Conservation (phyloP, 35 echinoderm and acorn worm species). For the Ptychodera flava region DNA sequence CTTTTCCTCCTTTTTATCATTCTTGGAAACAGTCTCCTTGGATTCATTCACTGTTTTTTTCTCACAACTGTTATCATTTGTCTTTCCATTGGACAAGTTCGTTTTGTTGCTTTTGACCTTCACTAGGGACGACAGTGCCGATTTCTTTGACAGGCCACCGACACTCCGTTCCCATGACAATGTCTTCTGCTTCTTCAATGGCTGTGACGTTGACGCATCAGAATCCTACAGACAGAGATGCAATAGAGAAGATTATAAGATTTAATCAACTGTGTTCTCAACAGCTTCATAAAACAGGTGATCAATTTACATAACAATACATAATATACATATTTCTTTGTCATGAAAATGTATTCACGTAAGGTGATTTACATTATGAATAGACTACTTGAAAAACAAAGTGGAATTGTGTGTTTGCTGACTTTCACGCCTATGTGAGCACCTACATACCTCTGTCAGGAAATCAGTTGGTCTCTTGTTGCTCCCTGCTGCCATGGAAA, state of each 20-base stretch:
- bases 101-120: not conserved
- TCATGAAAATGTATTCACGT: too few species aligned
- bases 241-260: too few species aligned
- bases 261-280: too few species aligned
- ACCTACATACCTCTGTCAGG: slow-evolving; percentile 62
- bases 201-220: not conserved
- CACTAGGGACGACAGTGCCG: not conserved
- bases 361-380: too few species aligned
- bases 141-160: not conserved
- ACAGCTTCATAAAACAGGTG: too few species aligned
- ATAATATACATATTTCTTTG: too few species aligned
- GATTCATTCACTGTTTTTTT: not conserved
- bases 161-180: not conserved
- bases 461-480: slow-evolving; percentile 66
- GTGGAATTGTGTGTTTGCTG: too few species aligned
- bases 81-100: not conserved
- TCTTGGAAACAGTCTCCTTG: not conserved
- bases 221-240: not conserved
- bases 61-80: not conserved
- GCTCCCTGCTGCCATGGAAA: not conserved
- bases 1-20: not conserved
- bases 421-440: too few species aligned
- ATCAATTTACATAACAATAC: too few species aligned
- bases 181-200: not conserved
- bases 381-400: too few species aligned